Base-by-base conservation (phyloP, 2,797 vertebrate species). In the Notoglanidium macrostoma region DNA sequence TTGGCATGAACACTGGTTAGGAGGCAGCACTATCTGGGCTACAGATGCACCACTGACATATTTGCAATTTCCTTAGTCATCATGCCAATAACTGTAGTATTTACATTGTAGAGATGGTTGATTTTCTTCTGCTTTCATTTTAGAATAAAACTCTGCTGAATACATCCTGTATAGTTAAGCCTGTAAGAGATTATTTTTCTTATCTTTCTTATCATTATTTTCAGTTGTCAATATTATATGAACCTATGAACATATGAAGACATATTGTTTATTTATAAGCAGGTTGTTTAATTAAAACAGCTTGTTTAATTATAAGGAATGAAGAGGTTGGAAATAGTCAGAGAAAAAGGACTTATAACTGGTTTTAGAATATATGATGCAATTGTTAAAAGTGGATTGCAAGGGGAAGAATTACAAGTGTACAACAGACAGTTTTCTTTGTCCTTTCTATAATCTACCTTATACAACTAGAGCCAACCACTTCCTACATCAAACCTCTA, bases 371-470 rank as follows among this genome's bases (percentile, higher is more conserved):
- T 15, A 32, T 51, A 83, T 68, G 63, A 54, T 29, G 23, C 46
- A 35, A 68, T 51, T 83, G 19, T 35, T 51, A 54, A 68, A 83
- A 68, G 81, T 35, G 17, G 81, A 68, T 83, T 83, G 9, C 2
- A 68, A 35, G 5, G 10, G 29, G 11, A 68, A 14, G 46, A 83
- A 83, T 83, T 83, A 83, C n/a, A 68, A 35, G 11, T 83, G 9
- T 67, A 89, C 89, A 91, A 90, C 86, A 65, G 84, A 19, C 85
- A 82, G 86, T 84, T 78, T 89, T 88, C 84, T 90, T 86, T 87
- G 74, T 73, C 54, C 79, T 54, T 85, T 86, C 55, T 68, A 63
- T 90, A 91, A 91, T 90, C 87, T 84, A 84, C 76, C 44, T 83
- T 78, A 63, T 35, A 88, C 70, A 88, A 85, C 23, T 35, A 40